Evolutionary conservation across 2,113 vertebrate genomes (phyloP), one percentile per base, ranked within the genome.

Genomic region (Lucifuga dentata): DNA sequence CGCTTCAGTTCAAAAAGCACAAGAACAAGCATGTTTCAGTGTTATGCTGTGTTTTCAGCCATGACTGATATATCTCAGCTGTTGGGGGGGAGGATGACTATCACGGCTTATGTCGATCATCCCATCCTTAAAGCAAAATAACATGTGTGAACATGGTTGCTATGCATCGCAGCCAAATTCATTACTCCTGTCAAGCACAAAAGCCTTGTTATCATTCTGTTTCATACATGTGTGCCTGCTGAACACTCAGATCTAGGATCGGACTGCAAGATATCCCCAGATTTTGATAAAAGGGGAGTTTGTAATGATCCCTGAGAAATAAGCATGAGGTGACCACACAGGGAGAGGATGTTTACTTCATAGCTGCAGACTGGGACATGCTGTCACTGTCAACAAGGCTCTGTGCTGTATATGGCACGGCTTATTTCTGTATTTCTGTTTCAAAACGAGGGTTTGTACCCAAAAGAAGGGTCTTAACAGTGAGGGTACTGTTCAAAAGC

Each of bases 401-500:
- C 71, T 46, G 39, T n/a, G 33, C 38, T 48, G 64, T 17, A 52
- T 56, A 50, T 73, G 74, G 72, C 60, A 46, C 70, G 51, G n/a
- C 50, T 74, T 73, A 69, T 80, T 84, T 84, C 36, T 45, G 67
- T 41, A 50, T 56, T 83, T 80, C 39, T 66, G 60, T 51, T 69
- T 82, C 51, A 86, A 76, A 81, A 63, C 62, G 44, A 74, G 72
- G 24, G 12, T 53, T 78, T 84, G 74, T 75, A n/a, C 66, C 23
- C 20, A 8, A 72, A 57, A 23, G 55, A 74, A 35, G 24, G 17
- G 13, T 53, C 69, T 68, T 16, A 64, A 91, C 86, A 89, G 80
- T 63, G 76, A 83, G 81, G 41, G 38, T 76, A 79, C 76, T 91
- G 87, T 93, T 90, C 36, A 81, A 74, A 86, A 72, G 70, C 35